A percentile compares a stretch with the other conserved stretches of the same genome.
Evolutionary conservation across 2,888 invertebrate genomes (phyloP).

Genomic region (Empis stercorea): DNA sequence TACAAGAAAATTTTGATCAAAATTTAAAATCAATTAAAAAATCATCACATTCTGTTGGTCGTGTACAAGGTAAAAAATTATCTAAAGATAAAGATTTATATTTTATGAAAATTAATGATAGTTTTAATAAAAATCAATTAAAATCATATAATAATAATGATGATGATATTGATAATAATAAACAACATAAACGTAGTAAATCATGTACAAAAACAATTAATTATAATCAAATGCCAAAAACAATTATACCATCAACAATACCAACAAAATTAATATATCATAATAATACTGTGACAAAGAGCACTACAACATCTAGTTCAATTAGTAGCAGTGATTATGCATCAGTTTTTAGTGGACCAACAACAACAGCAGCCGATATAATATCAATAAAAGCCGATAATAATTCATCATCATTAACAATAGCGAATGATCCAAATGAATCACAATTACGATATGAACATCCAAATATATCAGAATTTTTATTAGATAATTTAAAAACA

Average conservation of each 20-base stretch:
- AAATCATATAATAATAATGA: neutral
- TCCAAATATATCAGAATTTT: conserved; percentile 29
- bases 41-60: conserved; percentile 28
- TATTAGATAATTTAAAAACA: conserved; percentile 24
- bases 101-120: neutral
- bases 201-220: conserved; percentile 22
- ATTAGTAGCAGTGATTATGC: conserved; percentile 36
- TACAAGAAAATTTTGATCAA: conserved; percentile 35
- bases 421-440: neutral
- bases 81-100: conserved; percentile 5
- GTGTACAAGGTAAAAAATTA: conserved; percentile 11
- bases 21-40: conserved; percentile 21
- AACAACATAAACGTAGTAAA: conserved; percentile 25
- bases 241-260: conserved; percentile 25
- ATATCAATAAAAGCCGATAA: neutral
- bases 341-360: conserved; percentile 33
- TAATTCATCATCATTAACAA: no score
- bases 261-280: no score
- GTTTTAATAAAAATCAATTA: neutral
- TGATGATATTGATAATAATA: neutral
- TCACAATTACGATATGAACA: conserved; percentile 24
- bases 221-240: conserved; percentile 13
- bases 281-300: conserved; percentile 16
- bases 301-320: conserved; percentile 33
- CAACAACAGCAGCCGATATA: conserved; percentile 3